Conservation (phyloP, 2,888 invertebrate species). For the Apodemia duryi region DNA sequence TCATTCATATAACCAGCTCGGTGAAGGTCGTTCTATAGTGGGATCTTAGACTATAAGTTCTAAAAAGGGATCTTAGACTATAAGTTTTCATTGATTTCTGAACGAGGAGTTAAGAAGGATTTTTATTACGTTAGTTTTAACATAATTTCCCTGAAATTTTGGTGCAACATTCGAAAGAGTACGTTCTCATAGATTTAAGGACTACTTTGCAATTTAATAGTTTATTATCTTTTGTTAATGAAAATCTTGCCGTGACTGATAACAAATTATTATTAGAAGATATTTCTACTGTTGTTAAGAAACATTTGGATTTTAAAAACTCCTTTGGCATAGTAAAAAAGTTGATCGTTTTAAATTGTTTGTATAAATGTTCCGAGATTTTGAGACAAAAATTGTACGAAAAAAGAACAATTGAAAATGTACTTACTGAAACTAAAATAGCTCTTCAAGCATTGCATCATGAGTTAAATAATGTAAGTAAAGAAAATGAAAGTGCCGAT, state of each 20-base stretch:
- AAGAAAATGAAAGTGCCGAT: neutral
- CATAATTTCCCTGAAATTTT: no score
- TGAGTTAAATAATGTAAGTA: neutral
- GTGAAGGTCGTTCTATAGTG: no score
- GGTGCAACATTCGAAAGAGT: no score
- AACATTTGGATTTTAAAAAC: neutral
- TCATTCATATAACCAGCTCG: no score
- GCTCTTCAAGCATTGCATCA: neutral
- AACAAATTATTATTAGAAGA: neutral
- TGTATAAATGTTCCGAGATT: neutral
- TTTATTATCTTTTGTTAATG: neutral
- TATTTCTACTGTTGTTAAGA: neutral
- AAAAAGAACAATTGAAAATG: neutral
- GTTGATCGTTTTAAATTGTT: neutral
- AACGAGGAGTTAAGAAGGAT: no score
- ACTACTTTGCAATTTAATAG: neutral
- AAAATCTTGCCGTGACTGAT: neutral
- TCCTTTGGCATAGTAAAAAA: neutral
- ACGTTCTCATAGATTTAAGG: no score
- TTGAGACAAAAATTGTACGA: neutral
- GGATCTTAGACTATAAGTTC: no score
- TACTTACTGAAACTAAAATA: conserved; percentile 1
- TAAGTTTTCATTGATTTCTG: no score
- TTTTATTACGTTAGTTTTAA: no score
- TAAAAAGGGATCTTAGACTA: no score